These are phyloP conservation scores for Falco rusticolus DNA, from an alignment of 2,797 vertebrate species.

Conservation along the genomic window DNA sequence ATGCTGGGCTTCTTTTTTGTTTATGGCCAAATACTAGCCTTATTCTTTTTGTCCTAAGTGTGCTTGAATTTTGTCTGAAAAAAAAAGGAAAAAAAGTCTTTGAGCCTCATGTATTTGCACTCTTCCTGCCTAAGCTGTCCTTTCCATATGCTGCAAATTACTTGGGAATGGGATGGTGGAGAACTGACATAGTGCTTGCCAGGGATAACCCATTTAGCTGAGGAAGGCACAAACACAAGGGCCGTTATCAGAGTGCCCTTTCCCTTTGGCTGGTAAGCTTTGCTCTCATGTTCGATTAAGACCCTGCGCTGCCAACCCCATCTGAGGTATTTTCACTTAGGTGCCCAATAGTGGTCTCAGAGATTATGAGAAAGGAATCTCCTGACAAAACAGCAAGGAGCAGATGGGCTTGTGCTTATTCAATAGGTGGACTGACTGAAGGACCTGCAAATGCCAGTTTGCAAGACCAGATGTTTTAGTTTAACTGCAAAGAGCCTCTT, in stretches of 20 bases:
- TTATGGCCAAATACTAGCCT: background rate
- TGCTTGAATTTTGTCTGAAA: background rate
- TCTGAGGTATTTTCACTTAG: accelerated
- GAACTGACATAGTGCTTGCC: too few species aligned
- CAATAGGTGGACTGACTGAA: background rate
- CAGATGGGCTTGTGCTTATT: background rate
- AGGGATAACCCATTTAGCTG: too few species aligned
- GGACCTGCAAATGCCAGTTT: background rate
- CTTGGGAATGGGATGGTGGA: background rate
- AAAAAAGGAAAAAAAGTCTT: background rate
- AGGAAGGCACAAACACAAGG: background rate
- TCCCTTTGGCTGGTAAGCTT: background rate
- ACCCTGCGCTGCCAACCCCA: background rate
- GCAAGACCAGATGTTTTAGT: background rate
- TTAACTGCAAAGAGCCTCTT: background rate
- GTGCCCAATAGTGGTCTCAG: accelerated
- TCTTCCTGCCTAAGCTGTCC: background rate
- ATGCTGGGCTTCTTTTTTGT: background rate
- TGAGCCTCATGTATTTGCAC: background rate
- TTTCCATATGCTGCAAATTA: background rate
- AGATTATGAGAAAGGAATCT: background rate
- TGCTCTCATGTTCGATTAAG: background rate
- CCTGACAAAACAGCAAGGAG: background rate
- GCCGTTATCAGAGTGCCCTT: background rate
- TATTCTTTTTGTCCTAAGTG: background rate